Evolutionary conservation across 2,797 vertebrate genomes (phyloP).

Genomic region (Phaenicophaeus curvirostris): DNA sequence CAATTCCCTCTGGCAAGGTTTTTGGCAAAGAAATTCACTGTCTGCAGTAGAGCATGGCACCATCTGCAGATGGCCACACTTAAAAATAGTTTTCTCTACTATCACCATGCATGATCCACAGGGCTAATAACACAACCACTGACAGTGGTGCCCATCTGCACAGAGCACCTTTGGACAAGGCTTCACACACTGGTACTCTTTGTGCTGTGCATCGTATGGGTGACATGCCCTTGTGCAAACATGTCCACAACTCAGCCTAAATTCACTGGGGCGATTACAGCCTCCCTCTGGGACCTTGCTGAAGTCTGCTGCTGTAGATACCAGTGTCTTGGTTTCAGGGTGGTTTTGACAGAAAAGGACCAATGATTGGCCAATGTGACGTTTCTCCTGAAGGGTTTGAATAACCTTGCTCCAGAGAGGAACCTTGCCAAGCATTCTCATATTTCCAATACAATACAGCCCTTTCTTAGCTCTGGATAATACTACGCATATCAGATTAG

Average conservation of each 20-base stretch:
- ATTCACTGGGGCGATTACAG: conserved; percentile 87
- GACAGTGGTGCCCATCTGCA: conserved; percentile 83
- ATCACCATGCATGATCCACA: conserved; percentile 82
- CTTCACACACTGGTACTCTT: conserved; percentile 84
- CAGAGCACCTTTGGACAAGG: conserved; percentile 86
- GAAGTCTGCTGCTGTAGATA: conserved; percentile 83
- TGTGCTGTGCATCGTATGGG: conserved; percentile 87
- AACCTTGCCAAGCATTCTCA: conserved; percentile 84
- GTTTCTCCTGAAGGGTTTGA: conserved; percentile 80
- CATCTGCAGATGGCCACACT: conserved; percentile 86
- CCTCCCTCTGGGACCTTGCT: conserved; percentile 89
- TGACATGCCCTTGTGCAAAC: conserved; percentile 90
- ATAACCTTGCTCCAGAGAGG: conserved; percentile 90
- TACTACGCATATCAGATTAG: conserved; percentile 93
- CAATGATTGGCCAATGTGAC: conserved; percentile 80
- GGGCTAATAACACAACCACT: conserved; percentile 71
- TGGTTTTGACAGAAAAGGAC: conserved; percentile 92
- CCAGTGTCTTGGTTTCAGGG: conserved; percentile 79
- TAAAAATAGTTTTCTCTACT: conserved; percentile 83
- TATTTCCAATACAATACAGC: conserved; percentile 90
- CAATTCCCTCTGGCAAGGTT: conserved; percentile 81
- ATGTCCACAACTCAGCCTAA: conserved; percentile 89
- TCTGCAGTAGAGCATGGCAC: conserved; percentile 85
- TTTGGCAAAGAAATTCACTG: conserved; percentile 76
- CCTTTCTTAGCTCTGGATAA: conserved; percentile 94